These are phyloP conservation scores for Narcine bancroftii DNA, from an alignment of 2,113 vertebrate genomes.

Conservation along the genomic window DNA sequence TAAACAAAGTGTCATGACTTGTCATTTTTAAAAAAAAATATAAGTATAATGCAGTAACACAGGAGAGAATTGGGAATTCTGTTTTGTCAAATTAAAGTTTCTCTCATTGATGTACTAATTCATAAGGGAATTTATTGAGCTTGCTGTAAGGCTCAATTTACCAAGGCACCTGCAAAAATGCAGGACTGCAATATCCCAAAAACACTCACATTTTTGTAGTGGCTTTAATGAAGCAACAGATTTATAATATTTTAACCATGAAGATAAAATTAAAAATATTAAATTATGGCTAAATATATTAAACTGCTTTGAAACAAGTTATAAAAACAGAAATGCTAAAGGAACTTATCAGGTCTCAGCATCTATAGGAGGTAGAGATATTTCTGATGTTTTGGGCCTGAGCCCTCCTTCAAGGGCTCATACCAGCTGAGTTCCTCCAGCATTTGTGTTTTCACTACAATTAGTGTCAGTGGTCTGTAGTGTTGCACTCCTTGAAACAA, in stretches of 20 bases:
- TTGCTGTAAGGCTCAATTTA: background rate
- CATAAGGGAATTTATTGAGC: background rate
- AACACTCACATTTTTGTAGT: background rate
- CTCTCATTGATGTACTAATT: background rate
- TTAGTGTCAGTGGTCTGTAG: too few relatives aligned
- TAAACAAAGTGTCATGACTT: background rate
- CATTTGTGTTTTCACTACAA: too few relatives aligned
- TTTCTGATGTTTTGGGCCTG: too few relatives aligned
- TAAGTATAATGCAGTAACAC: background rate
- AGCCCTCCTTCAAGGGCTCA: too few relatives aligned
- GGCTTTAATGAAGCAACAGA: background rate
- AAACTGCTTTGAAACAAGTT: background rate
- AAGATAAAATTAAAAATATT: background rate
- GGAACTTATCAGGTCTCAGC: too few relatives aligned
- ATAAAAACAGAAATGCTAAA: too few relatives aligned
- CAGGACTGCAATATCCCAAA: background rate
- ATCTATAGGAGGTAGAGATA: too few relatives aligned
- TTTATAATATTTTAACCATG: background rate
- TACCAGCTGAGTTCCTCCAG: too few relatives aligned
- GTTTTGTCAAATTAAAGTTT: background rate
- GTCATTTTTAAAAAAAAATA: too few relatives aligned
- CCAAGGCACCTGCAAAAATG: background rate
- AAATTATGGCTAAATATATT: background rate
- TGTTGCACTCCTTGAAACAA: too few relatives aligned
- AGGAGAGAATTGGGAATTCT: background rate